A percentile compares a stretch with the other conserved stretches of the same genome.
These are phyloP conservation scores for Cetoscarus ocellatus DNA, from an alignment of 2,797 vertebrate species.

Conservation along the genomic window DNA sequence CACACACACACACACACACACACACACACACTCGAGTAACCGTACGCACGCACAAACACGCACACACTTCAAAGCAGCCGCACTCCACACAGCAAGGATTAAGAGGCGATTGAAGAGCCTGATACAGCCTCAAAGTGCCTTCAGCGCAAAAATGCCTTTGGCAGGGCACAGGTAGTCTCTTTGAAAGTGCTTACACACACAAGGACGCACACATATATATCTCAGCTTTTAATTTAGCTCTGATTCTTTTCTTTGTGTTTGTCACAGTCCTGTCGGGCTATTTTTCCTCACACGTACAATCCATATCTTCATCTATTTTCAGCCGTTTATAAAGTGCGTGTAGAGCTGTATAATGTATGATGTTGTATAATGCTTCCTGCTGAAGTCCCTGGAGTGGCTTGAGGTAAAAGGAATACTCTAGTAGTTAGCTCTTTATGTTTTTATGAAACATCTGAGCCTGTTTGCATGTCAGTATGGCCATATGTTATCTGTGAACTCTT, in stretches of 20 bases:
- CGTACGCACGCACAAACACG: slow-evolving; percentile 29
- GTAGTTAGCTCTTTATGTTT: slow-evolving; percentile 73
- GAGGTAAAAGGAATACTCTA: slow-evolving; percentile 70
- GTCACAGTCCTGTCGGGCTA: slow-evolving; percentile 54
- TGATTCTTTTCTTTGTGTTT: slow-evolving; percentile 66
- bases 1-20: slow-evolving; percentile 34
- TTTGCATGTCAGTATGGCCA: slow-evolving; percentile 55
- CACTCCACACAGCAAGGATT: slow-evolving; percentile 77
- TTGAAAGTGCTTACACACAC: slow-evolving; percentile 72
- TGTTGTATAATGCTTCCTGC: slow-evolving; percentile 58
- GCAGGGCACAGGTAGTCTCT: slow-evolving; percentile 80
- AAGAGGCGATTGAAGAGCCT: slow-evolving; percentile 83
- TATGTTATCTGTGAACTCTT: slow-evolving; percentile 47
- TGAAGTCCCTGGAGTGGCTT: slow-evolving; percentile 59
- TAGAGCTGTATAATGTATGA: slow-evolving; percentile 62
- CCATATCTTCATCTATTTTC: slow-evolving; percentile 56
- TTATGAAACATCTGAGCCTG: slow-evolving; percentile 73
- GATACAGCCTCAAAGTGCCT: slow-evolving; percentile 84
- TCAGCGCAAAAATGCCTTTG: slow-evolving; percentile 81
- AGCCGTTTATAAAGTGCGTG: slow-evolving; percentile 50
- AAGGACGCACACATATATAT: slow-evolving; percentile 53
- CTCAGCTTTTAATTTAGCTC: slow-evolving; percentile 71
- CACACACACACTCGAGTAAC: neutral
- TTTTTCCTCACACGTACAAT: slow-evolving; percentile 44
- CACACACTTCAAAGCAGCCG: slow-evolving; percentile 81